A percentile compares a stretch with the other conserved stretches of the same genome.
phyloP scores from a whole-genome alignment of 1,140 invertebrate species.

The Tenebrio molitor region DNA sequence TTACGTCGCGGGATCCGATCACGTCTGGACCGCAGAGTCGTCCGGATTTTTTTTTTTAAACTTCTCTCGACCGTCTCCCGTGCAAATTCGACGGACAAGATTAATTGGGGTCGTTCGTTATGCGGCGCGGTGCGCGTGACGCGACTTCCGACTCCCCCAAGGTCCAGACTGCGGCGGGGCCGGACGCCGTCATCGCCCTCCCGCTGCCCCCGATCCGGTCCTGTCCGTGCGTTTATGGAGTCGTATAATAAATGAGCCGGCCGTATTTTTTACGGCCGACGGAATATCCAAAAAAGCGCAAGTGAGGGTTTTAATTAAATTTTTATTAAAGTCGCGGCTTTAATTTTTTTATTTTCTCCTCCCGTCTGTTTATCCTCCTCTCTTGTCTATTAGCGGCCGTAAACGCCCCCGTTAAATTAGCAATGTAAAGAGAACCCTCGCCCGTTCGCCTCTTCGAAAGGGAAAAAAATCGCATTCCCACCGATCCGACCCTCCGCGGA shows the following conservation, averaged over 20 bases:
- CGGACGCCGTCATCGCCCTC: conserved; percentile 1
- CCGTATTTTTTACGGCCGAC: conserved; percentile 26
- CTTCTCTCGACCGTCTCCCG: not conserved
- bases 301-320: conserved; percentile 34
- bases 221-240: conserved; percentile 25
- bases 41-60: not conserved
- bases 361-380: conserved; percentile 1
- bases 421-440: conserved; percentile 7
- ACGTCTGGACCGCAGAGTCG: not conserved
- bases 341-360: not conserved
- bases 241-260: conserved; percentile 30
- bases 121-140: conserved; percentile 14
- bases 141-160: conserved; percentile 2
- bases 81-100: conserved; percentile 20
- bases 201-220: too few relatives aligned
- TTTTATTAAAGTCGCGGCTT: conserved; percentile 32
- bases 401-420: conserved; percentile 1
- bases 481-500: not conserved
- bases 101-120: conserved; percentile 26
- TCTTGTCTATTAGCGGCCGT: not conserved
- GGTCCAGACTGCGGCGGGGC: not conserved
- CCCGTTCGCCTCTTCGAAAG: not conserved
- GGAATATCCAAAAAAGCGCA: conserved; percentile 24
- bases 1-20: too few relatives aligned
- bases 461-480: conserved; percentile 9